phyloP scores from a whole-genome alignment of 2,113 vertebrate species.

The Nymphicus hollandicus region DNA sequence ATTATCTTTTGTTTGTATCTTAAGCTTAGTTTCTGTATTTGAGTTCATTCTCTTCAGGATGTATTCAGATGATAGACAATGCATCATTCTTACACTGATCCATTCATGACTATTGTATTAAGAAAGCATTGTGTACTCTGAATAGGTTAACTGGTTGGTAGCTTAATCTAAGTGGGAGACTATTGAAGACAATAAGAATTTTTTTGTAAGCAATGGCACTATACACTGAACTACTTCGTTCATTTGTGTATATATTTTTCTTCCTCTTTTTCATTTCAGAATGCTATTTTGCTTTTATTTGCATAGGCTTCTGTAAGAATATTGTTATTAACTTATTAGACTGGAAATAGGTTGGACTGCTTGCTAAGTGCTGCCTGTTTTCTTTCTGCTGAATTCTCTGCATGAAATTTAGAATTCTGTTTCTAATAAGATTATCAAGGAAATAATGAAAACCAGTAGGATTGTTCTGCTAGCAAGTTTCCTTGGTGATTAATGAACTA shows the following conservation, averaged over 20 bases:
- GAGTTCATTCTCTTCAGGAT: not conserved
- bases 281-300: conserved; percentile 44
- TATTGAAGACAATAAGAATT: conserved; percentile 15
- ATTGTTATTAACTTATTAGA: conserved; percentile 33
- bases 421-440: conserved; percentile 50
- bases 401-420: not conserved
- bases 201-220: not conserved
- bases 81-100: not conserved
- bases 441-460: not conserved
- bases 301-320: not conserved
- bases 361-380: conserved; percentile 20
- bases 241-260: not conserved
- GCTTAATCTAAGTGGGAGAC: conserved; percentile 24
- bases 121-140: not conserved
- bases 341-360: not conserved
- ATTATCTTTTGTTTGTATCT: conserved; percentile 5
- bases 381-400: not conserved
- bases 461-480: conserved; percentile 8
- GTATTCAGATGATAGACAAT: not conserved
- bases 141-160: conserved; percentile 34
- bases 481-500: conserved; percentile 37
- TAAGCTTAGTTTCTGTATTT: not conserved
- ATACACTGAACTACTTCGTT: conserved; percentile 12
- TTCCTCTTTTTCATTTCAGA: conserved; percentile 45
- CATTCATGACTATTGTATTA: not conserved